Evolutionary conservation across 2,797 vertebrate genomes (phyloP).

Genomic region (Rhincodon typus): DNA sequence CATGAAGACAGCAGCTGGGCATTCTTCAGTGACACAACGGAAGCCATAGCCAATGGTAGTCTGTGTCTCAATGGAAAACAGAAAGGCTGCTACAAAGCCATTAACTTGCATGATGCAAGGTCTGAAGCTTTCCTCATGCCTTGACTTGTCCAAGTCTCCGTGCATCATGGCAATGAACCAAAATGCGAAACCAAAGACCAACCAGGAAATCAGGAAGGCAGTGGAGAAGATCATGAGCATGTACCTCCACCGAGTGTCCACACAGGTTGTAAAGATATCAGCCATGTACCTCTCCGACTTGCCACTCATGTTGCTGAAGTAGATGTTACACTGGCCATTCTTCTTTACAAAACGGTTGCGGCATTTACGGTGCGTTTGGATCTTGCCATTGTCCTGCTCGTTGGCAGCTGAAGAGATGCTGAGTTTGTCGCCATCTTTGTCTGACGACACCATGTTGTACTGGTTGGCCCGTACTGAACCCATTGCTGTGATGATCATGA

Average conservation of each 20-base stretch:
- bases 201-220: constrained; percentile 83
- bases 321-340: constrained; percentile 49
- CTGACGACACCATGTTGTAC: background rate
- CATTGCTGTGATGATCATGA: background rate
- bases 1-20: constrained; percentile 48
- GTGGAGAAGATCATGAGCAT: constrained; percentile 83
- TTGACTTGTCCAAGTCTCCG: constrained; percentile 42
- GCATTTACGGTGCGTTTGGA: background rate
- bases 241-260: constrained; percentile 92
- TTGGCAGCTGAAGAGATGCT: background rate
- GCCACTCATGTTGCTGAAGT: constrained; percentile 89
- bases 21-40: constrained; percentile 52
- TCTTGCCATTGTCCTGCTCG: background rate
- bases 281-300: constrained; percentile 86
- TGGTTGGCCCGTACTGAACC: background rate
- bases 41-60: constrained; percentile 53
- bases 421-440: background rate
- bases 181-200: constrained; percentile 87
- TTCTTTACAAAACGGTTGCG: constrained; percentile 50
- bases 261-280: constrained; percentile 94
- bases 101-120: constrained; percentile 35
- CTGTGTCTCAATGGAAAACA: constrained; percentile 53
- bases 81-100: constrained; percentile 44
- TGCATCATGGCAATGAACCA: constrained; percentile 81
- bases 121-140: background rate